Evolutionary conservation across 2,888 invertebrate species (phyloP), one percentile per base, ranked within the genome.

Genomic region (Lithosia quadra): DNA sequence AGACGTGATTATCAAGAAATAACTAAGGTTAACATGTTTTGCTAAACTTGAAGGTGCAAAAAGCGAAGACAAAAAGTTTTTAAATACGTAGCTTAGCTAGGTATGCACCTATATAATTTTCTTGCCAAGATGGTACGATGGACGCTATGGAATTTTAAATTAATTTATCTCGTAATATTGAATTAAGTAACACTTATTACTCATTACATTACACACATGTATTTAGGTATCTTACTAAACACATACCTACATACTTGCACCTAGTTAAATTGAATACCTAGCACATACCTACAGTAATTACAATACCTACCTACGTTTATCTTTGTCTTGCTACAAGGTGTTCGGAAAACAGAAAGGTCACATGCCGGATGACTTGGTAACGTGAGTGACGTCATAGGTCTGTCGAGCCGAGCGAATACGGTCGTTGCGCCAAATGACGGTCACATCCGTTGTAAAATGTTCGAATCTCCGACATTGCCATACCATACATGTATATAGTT

Each of bases 351-450:
- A 67, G 68, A 83, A 83, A 83, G 83, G 83, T 83, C 83, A 82
- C 75, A 77, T 68, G 74, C 67, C 70, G 74, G 70, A 69, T 72
- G 74, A 57, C 71, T 74, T 72, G 65, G 71, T 68, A 78, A 75
- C 73, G 73, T 71, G 60, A 39, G 68, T 76, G 80, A 80, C 82
- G 82, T 81, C 80, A 82, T 63, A 73, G 67, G 73, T 64, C 71
- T 69, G 74, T 70, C 57, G 64, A 73, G 73, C 69, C 69, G 77
- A 75, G 74, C 78, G 73, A 76, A 75, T 73, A 75, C 78, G 82
- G 78, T 78, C 75, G 76, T 78, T 78, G 78, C 69, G 76, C 80
- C 71, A 80, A 81, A 82, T 82, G 81, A 80, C 82, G 80, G 82
- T 82, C 80, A 76, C 80, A 82, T 81, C 80, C 82, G 80, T 72